A percentile compares a stretch with the other conserved stretches of the same genome.
Conservation (phyloP, 2,888 invertebrate species). For the Xestia xanthographa region DNA sequence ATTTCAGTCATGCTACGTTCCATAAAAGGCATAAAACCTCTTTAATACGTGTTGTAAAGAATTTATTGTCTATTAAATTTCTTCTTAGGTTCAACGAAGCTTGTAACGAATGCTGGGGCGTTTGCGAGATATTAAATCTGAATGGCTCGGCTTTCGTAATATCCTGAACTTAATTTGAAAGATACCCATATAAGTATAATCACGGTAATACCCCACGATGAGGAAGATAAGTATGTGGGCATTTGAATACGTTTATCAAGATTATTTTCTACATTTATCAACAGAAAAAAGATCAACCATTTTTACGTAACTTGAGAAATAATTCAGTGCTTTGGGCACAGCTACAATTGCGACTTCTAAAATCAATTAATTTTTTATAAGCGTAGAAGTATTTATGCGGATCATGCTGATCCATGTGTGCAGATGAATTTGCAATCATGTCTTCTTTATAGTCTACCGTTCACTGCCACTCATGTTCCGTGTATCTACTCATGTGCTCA, state of each 20-base stretch:
- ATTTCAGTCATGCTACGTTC: conserved; percentile 46
- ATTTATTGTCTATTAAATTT: conserved; percentile 60
- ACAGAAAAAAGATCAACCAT: background rate
- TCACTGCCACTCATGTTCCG: background rate
- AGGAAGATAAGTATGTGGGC: background rate
- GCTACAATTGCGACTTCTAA: background rate
- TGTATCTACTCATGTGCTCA: no score
- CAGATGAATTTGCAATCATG: background rate
- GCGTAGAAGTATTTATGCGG: background rate
- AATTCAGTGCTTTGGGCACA: background rate
- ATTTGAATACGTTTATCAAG: background rate
- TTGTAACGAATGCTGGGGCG: conserved; percentile 49
- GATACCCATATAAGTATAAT: background rate
- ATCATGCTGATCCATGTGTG: background rate
- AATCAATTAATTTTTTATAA: background rate
- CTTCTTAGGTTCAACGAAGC: conserved; percentile 58
- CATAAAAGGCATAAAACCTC: conserved; percentile 54
- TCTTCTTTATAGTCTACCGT: background rate
- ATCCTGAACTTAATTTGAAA: conserved; percentile 47
- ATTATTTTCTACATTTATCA: background rate
- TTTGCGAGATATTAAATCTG: conserved; percentile 57
- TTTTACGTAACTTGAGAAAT: background rate
- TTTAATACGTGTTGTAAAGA: conserved; percentile 45
- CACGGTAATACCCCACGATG: background rate
- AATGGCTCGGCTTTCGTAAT: conserved; percentile 49